Base-by-base conservation (phyloP, 2,888 invertebrate species). In the Meganola albula region DNA sequence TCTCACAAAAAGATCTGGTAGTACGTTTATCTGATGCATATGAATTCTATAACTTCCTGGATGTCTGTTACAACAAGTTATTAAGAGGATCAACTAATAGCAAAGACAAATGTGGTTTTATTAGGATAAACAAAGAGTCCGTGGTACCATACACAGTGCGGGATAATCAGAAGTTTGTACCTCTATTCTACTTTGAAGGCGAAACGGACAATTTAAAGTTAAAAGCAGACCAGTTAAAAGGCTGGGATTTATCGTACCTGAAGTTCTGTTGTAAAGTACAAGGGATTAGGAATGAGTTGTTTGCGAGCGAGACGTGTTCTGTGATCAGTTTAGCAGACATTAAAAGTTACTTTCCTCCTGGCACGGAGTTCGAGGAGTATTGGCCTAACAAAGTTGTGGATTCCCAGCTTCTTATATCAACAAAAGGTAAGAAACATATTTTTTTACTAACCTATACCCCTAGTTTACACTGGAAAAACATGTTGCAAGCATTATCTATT, bases 211-310 rank as follows among this genome's bases (percentile, higher is more conserved):
- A 94, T 82, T 86, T 96, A 16, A 94, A 94, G 69, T 89, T 92
- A 42, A 94, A 95, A 67, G 94, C 96, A 2, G 93, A 95, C 61
- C 92, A 94, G 71, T 78, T 96, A 20, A 93, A 94, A 63, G 95
- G 95, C 39, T 97, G 96, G 97, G 96, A 96, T 77, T 80, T 96
- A 49, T 94, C 96, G 0, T 97, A 97, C 74, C 86, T 97, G 46
- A 96, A 96, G 77, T 96, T 97, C 74, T 96, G 96, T 79, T 96
- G 96, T 78, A 96, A 96, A 82, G 96, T 97, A 48, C 96, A 96
- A 78, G 96, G 96, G 30, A 96, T 96, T 53, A 87, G 96, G 47
- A 96, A 95, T 65, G 96, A 96, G 83, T 78, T 96, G 38, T 96
- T 96, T 77, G 94, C 95, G 10, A 94, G 94, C 86, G 95, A 96